Conservation (phyloP, 2,113 vertebrate genomes). For the Trinectes maculatus region DNA sequence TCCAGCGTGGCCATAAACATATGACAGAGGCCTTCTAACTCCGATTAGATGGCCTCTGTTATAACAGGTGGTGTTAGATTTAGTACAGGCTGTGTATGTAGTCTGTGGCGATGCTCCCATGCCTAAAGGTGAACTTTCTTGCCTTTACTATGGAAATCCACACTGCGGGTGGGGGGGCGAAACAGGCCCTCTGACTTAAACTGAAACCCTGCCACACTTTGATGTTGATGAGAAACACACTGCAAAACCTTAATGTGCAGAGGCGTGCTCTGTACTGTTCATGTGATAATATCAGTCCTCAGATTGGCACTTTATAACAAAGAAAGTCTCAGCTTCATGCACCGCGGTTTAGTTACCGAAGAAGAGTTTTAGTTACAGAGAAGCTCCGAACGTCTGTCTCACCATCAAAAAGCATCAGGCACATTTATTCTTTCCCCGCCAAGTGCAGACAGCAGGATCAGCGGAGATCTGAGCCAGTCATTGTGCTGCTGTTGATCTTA, state of each 20-base stretch:
- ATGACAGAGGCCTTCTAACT: no score
- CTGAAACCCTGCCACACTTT: not conserved
- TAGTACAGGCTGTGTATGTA: no score
- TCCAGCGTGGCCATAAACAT: no score
- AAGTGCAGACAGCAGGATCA: constrained; percentile 36
- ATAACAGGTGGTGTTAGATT: no score
- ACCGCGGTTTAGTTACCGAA: no score
- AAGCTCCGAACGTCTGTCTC: not conserved
- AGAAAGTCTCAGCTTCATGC: no score
- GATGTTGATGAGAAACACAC: constrained; percentile 8
- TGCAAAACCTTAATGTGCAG: not conserved
- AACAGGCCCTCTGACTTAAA: constrained; percentile 32
- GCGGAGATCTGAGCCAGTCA: constrained; percentile 29
- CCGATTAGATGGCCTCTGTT: no score
- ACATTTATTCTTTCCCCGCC: no score
- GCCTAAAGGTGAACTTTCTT: constrained; percentile 32
- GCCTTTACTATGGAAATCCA: constrained; percentile 27
- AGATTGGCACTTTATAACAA: no score
- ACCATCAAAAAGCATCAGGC: constrained; percentile 8
- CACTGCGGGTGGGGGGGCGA: constrained; percentile 6
- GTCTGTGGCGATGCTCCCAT: constrained; percentile 25
- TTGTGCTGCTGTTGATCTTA: constrained; percentile 24
- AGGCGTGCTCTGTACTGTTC: no score
- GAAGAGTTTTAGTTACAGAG: no score
- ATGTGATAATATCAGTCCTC: no score